phyloP scores from a whole-genome alignment of 2,888 invertebrate genomes.

The Drosophila atroscutellata region DNA sequence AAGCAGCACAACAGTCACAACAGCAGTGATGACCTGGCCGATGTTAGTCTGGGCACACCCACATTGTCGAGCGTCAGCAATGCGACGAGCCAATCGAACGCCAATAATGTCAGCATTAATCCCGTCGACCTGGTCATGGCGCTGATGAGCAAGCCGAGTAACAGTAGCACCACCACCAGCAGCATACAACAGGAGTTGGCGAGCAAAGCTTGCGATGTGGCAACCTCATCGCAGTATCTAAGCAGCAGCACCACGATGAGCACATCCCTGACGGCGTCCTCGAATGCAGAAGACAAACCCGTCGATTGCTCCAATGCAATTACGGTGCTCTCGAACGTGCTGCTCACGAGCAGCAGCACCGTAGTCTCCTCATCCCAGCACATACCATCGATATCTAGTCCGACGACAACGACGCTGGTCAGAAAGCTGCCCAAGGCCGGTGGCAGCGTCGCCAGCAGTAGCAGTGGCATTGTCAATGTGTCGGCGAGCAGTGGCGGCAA shows the following conservation, averaged over 20 bases:
- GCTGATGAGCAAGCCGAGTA: constrained; percentile 85
- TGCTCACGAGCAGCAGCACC: constrained; percentile 68
- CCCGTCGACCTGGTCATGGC: constrained; percentile 88
- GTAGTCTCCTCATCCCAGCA: constrained; percentile 75
- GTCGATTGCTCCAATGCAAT: constrained; percentile 73
- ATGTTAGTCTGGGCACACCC: constrained; percentile 30
- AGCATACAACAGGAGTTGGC: constrained; percentile 70
- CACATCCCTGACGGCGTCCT: constrained; percentile 52
- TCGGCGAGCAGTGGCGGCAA: constrained; percentile 20
- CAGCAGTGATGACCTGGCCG: constrained; percentile 45
- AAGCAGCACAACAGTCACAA: constrained; percentile 47
- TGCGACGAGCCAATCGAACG: constrained; percentile 86
- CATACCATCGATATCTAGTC: constrained; percentile 84
- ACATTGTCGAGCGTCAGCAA: constrained; percentile 62
- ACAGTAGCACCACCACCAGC: constrained; percentile 45
- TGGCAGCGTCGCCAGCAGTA: constrained; percentile 78
- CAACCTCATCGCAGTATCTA: constrained; percentile 72
- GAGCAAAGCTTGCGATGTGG: constrained; percentile 72
- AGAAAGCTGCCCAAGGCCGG: constrained; percentile 80
- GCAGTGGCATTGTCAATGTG: constrained; percentile 61
- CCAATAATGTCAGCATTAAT: constrained; percentile 85
- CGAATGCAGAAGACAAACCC: constrained; percentile 67
- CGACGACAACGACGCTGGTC: constrained; percentile 78
- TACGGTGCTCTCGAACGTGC: constrained; percentile 83
- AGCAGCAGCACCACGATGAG: constrained; percentile 59